Evolutionary conservation across 2,113 vertebrate genomes (phyloP).

Genomic region (Myanophis thanlyinensis): DNA sequence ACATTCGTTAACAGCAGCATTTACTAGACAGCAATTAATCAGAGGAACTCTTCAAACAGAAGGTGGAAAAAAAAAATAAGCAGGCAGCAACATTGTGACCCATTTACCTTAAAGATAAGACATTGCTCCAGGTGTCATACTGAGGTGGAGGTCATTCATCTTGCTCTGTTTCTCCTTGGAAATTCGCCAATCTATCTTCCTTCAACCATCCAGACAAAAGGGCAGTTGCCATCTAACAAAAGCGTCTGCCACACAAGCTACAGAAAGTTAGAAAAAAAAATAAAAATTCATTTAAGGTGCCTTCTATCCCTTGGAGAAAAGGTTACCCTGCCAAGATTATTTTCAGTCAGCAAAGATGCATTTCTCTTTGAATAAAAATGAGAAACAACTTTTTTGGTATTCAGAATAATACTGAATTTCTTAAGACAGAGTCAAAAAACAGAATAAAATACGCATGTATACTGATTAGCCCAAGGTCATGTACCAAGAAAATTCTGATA

Average conservation of each 20-base stretch:
- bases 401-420: neutral
- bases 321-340: neutral
- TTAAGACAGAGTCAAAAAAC: neutral
- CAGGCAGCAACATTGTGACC: conserved; percentile 64
- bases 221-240: conserved; percentile 53
- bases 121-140: conserved; percentile 73
- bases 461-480: neutral
- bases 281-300: conserved; percentile 32
- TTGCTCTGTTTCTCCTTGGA: conserved; percentile 64
- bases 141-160: conserved; percentile 70
- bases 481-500: neutral
- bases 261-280: conserved; percentile 24
- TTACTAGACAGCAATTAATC: conserved; percentile 83
- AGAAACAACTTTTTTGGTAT: neutral
- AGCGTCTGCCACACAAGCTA: neutral
- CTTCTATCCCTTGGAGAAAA: neutral
- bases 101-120: conserved; percentile 68
- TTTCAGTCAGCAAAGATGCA: neutral
- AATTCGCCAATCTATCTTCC: conserved; percentile 67
- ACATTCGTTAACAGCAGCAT: conserved; percentile 80
- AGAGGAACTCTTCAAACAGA: conserved; percentile 83
- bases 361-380: conserved; percentile 16
- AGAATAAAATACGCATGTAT: neutral
- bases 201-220: conserved; percentile 52
- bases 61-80: conserved; percentile 85